A percentile compares a stretch with the other conserved stretches of the same genome.
Evolutionary conservation across 2,113 vertebrate species (phyloP).

Genomic region (Budorcas taxicolor): DNA sequence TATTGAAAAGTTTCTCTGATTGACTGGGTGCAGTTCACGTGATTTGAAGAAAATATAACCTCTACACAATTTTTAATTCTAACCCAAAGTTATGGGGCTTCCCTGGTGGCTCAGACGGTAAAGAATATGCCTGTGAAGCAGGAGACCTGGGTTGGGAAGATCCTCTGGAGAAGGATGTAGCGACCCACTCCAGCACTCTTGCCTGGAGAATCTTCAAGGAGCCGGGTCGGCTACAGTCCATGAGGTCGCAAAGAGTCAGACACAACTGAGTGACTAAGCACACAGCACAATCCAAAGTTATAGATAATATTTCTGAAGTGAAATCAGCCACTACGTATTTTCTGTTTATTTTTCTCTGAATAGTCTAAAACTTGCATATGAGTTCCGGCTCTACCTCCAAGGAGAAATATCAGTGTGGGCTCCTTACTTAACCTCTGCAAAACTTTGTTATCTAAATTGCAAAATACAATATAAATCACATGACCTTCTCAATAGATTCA

Average conservation of each 20-base stretch:
- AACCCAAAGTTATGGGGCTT: background rate
- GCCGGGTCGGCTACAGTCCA: background rate
- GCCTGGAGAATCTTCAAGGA: background rate
- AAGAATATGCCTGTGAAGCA: fast-evolving
- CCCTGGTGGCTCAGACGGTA: background rate
- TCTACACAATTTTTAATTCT: background rate
- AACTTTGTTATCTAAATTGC: background rate
- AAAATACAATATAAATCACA: background rate
- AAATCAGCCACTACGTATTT: background rate
- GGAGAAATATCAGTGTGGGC: background rate
- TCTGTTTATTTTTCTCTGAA: background rate
- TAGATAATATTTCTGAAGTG: background rate
- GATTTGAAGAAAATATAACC: background rate
- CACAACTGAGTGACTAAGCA: background rate
- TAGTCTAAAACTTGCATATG: background rate
- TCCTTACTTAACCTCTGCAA: background rate
- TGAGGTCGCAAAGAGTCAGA: background rate
- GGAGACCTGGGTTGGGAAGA: background rate
- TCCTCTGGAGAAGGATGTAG: background rate
- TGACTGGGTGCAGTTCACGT: background rate
- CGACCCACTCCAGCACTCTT: background rate
- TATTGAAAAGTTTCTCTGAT: background rate
- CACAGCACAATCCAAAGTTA: background rate
- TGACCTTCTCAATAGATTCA: background rate
- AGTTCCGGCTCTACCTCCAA: background rate